Evolutionary conservation across 2,113 vertebrate species (phyloP), one percentile per base, ranked within the genome.

Genomic region (Prochilodus magdalenae): DNA sequence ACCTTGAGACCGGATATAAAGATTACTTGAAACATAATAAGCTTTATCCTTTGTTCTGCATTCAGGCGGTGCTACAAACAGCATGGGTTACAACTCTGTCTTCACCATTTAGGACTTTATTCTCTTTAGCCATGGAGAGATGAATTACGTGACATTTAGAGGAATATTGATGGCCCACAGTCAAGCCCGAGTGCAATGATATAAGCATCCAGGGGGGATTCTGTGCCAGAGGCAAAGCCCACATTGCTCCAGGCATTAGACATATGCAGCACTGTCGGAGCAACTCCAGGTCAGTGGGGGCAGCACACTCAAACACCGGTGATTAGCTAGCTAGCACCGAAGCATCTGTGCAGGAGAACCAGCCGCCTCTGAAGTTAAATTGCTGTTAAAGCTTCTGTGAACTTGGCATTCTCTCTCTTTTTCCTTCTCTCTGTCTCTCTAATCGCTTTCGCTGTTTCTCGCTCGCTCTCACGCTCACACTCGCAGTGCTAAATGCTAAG

Each of bases 91-190:
- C 36, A 30, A 26, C 14, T 67, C 8, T 26, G 47, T 29, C 30
- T 24, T 30, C 55, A 5, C 36, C 24, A 74, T 82, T 60, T 73
- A 24, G 27, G 26, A 27, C 16, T 77, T 11, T 40, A 59, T 47
- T 78, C 36, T 40, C 15, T 44, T 65, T 40, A 29, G 27, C 62
- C 73, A 55, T 26, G 55, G 63, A 76, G 47, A 53, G 60, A 81
- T 79, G 71, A 77, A 74, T 84, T 82, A 66, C 26, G 36, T 84
- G 77, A 87, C 82, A 85, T 84, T 88, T 87, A 75, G 57, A 67
- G 29, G 49, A 62, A 63, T 81, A 86, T 84, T 77, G 77, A 86
- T 87, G 75, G 60, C 51, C 49, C 55, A 49, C 55, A 85, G 81
- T 87, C 55, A 55, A 62, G 71, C 51, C 66, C 79, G 55, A 63